Conservation (phyloP, 2,113 vertebrate species). For the Gallinago jamesoni region DNA sequence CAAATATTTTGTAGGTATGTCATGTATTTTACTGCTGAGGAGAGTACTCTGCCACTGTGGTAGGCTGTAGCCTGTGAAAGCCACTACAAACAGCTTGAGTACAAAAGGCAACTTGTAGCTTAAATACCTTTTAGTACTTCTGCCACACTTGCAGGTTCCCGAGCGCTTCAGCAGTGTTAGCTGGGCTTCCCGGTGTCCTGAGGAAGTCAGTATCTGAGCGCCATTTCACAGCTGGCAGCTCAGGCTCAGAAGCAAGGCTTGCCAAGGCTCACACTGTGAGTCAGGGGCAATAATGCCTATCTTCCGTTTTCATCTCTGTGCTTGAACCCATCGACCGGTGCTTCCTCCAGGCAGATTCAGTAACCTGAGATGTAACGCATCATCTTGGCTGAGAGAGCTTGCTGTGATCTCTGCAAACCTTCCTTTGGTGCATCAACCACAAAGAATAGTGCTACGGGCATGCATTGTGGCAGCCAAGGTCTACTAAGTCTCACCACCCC, state of each 20-base stretch:
- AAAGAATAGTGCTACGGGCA: not conserved
- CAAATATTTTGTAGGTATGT: not conserved
- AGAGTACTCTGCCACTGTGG: not conserved
- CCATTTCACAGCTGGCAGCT: not conserved
- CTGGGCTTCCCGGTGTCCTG: not conserved
- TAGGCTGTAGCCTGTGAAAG: not conserved
- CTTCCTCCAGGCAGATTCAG: slow-evolving; percentile 27
- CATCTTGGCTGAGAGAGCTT: not conserved
- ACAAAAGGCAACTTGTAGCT: not conserved
- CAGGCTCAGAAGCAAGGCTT: not conserved
- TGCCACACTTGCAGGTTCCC: not conserved
- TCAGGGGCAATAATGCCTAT: not conserved
- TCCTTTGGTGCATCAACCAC: not conserved
- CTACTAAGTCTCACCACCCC: not conserved
- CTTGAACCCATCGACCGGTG: not conserved
- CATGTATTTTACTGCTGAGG: not conserved
- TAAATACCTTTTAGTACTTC: not conserved
- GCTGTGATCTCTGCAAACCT: slow-evolving; percentile 18
- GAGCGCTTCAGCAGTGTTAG: not conserved
- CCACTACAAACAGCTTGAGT: not conserved
- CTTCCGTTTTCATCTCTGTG: slow-evolving; percentile 19
- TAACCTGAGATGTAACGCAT: not conserved
- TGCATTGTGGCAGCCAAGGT: not conserved
- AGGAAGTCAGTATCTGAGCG: not conserved
- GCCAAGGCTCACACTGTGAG: not conserved